Percentiles rank a stretch among this genome's conserved stretches.
phyloP scores from a whole-genome alignment of 2,888 invertebrate species.

The Ellobium chinense region DNA sequence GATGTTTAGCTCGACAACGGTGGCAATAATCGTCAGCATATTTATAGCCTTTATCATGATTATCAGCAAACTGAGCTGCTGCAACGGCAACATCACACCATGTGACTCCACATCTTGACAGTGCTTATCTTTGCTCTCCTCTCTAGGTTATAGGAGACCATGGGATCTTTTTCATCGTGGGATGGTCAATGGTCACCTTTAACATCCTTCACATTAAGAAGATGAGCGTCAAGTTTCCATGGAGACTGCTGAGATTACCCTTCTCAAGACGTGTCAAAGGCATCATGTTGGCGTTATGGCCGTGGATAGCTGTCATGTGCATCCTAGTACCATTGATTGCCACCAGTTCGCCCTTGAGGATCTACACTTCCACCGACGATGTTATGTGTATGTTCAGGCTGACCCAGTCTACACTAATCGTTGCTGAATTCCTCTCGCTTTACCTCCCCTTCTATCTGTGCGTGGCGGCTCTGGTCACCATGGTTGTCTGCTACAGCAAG shows the following conservation, averaged over 20 bases:
- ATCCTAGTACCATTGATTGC: constrained; percentile 14
- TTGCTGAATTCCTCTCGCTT: constrained; percentile 16
- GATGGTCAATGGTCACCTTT: constrained; percentile 35
- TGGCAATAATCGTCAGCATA: too few species aligned
- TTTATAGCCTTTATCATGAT: too few species aligned
- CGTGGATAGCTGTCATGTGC: constrained; percentile 27
- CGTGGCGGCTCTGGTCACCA: not conserved
- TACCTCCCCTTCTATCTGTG: constrained; percentile 36
- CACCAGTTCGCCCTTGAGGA: not conserved
- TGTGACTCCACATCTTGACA: too few species aligned
- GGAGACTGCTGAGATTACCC: not conserved
- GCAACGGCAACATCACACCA: too few species aligned
- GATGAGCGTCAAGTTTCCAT: not conserved
- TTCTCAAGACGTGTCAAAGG: not conserved
- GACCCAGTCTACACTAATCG: not conserved
- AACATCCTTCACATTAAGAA: constrained; percentile 9
- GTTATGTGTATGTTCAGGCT: constrained; percentile 29
- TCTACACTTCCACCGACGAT: not conserved
- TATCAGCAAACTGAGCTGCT: too few species aligned
- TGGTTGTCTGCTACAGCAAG: constrained; percentile 14
- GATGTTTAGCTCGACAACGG: too few species aligned
- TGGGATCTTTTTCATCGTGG: constrained; percentile 28
- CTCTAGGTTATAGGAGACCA: constrained; percentile 26
- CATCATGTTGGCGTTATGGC: not conserved
- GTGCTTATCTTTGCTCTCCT: not conserved